Conservation (phyloP, 2,888 invertebrate species). For the Orthonevra nobilis region DNA sequence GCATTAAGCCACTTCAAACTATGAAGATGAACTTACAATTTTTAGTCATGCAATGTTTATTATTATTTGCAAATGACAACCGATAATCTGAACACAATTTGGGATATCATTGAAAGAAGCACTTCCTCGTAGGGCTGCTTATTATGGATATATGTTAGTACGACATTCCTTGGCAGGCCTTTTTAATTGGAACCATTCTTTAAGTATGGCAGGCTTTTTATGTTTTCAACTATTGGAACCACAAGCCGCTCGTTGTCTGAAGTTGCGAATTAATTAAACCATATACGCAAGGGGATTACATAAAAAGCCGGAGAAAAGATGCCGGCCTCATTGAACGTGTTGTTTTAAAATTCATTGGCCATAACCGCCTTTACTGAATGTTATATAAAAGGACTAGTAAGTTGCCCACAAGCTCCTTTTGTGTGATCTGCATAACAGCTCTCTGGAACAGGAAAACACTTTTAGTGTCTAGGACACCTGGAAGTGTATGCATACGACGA, state of each 20-base stretch:
- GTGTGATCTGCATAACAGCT: conserved; percentile 67
- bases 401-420: conserved; percentile 55
- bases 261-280: conserved; percentile 67
- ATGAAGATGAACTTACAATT: too few relatives aligned
- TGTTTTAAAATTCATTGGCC: conserved; percentile 65
- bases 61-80: too few relatives aligned
- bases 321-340: conserved; percentile 36
- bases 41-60: too few relatives aligned
- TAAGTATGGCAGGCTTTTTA: conserved; percentile 44
- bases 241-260: conserved; percentile 38
- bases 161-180: too few relatives aligned
- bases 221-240: conserved; percentile 26
- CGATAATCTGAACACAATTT: too few relatives aligned
- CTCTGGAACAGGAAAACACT: conserved; percentile 62
- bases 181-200: conserved; percentile 58
- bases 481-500: neutral
- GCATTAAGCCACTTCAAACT: too few relatives aligned
- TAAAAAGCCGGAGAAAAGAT: conserved; percentile 61
- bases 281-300: conserved; percentile 60
- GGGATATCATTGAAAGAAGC: too few relatives aligned
- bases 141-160: too few relatives aligned
- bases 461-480: conserved; percentile 63
- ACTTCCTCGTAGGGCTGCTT: too few relatives aligned
- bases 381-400: conserved; percentile 23
- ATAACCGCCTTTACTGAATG: conserved; percentile 55